Percentiles rank a stretch among this genome's conserved stretches.
Conservation (phyloP, 2,113 vertebrate species). For the Ciconia boyciana region DNA sequence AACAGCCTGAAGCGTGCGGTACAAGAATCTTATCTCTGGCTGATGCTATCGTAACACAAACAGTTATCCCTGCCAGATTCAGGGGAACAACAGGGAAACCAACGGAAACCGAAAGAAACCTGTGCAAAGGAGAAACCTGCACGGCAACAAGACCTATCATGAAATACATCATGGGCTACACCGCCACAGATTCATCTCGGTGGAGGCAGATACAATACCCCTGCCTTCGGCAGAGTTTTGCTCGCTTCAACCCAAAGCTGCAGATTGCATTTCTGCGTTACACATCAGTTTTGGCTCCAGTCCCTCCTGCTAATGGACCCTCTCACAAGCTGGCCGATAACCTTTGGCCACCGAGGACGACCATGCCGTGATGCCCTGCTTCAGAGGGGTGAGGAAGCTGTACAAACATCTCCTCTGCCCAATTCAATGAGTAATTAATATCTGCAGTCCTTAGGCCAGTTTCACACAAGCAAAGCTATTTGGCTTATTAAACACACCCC, state of each 20-base stretch:
- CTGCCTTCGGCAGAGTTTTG: neutral
- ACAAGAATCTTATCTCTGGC: neutral
- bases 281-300: fast-evolving
- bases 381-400: neutral
- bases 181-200: fast-evolving
- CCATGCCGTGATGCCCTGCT: fast-evolving
- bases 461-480: neutral
- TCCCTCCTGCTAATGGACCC: neutral
- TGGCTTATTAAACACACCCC: neutral
- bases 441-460: neutral
- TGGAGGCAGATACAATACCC: neutral
- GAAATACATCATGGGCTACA: neutral
- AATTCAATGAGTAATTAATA: neutral
- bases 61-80: neutral
- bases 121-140: neutral
- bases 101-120: neutral
- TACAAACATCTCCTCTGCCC: neutral
- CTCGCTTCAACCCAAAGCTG: neutral
- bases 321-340: neutral
- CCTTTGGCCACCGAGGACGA: neutral
- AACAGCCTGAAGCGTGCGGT: neutral
- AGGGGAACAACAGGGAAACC: neutral
- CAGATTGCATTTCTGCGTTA: neutral
- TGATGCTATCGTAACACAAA: neutral
- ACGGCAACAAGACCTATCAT: neutral